Evolutionary conservation across 2,797 vertebrate genomes (phyloP).

Genomic region (Micrastur ruficollis): DNA sequence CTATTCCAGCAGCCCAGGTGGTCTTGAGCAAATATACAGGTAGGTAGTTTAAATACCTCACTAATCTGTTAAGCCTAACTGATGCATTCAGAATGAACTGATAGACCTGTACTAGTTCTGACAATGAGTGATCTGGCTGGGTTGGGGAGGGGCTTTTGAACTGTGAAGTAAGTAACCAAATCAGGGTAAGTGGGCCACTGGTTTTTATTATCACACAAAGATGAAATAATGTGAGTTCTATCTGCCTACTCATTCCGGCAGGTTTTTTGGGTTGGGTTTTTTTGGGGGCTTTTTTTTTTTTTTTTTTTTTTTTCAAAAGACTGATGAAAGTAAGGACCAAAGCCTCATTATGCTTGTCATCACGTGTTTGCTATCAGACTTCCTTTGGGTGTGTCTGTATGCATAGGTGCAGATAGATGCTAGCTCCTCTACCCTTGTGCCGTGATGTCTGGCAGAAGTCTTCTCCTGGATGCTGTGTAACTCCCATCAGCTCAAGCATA

Average conservation of each 20-base stretch:
- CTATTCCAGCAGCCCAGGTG: slow-evolving; percentile 90
- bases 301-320: neutral
- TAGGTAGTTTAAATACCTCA: slow-evolving; percentile 47
- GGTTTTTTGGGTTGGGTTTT: no score
- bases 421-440: neutral
- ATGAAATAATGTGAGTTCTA: neutral
- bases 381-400: neutral
- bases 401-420: no score
- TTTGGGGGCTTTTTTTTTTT: no score
- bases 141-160: neutral
- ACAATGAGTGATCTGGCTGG: neutral
- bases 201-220: neutral
- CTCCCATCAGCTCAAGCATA: neutral
- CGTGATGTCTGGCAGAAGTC: neutral
- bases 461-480: neutral
- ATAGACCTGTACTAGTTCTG: neutral
- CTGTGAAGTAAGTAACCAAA: neutral
- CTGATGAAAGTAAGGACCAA: neutral
- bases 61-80: neutral
- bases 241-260: neutral
- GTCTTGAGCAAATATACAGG: slow-evolving; percentile 93
- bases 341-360: neutral
- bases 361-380: neutral
- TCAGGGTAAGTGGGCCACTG: neutral
- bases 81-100: neutral